Base-by-base conservation (phyloP, 2,113 vertebrate species). In the Eretmochelys imbricata region DNA sequence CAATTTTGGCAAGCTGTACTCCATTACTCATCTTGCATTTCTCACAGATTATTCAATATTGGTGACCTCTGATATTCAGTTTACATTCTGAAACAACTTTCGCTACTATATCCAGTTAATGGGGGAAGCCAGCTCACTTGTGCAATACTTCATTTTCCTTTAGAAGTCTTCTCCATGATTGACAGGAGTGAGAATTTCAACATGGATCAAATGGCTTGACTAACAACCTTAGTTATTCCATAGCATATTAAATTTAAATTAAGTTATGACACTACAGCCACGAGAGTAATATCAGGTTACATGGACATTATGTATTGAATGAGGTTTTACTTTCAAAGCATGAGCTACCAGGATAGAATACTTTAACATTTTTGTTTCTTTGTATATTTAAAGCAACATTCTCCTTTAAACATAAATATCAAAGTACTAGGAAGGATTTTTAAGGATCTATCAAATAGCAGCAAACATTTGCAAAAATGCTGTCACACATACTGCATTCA, bases 1-100 rank as follows among this genome's bases (percentile, higher is more conserved):
- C 80, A 88, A 25, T 42, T 49, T 0, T n/a, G 19, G 0, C 0
- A 6, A 94, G 42, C 1, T 5, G 76, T 8, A 27, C 3, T 85
- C 10, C 48, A 42, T 8, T 72, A 80, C 5, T 19, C 10, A 46
- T 27, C 42, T 46, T 57, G 10, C 46, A 76, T 4, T 57, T 51
- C 59, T 90, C 53, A n/a, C 25, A 51, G 42, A 92, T 29, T 46
- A 76, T 76, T 76, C 42, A 76, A 46, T 46, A 76, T 14, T 76
- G 22, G 16, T 69, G 35, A n/a, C 72, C 72, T 76, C 38, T 46
- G 72, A 76, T 27, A 76, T 27, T 25, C 42, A 76, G 42, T 46
- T 27, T 24, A 46, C 12, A 46, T 46, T 76, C 11, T 22, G 46
- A 76, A 46, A 76, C 11, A 27, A 24, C 22, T 46, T 46, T 76